phyloP scores from a whole-genome alignment of 2,888 invertebrate species.

The Drosophila affinis region DNA sequence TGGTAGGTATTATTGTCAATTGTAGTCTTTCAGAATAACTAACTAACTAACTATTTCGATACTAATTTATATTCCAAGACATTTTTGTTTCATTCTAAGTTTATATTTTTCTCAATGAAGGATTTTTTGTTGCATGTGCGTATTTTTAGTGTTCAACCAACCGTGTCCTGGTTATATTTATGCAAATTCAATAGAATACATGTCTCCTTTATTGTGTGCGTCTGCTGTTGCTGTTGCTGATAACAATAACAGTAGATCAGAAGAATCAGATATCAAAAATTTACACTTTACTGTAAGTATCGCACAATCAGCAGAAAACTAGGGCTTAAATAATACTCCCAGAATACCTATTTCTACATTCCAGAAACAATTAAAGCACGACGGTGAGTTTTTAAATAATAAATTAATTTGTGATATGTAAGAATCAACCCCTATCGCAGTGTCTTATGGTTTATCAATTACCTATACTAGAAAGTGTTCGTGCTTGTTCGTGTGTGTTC shows the following conservation, averaged over 20 bases:
- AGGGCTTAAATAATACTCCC: neutral
- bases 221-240: slow-evolving; percentile 13
- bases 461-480: too few species aligned
- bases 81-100: neutral
- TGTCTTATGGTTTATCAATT: too few species aligned
- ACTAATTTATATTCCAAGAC: neutral
- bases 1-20: neutral
- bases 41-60: neutral
- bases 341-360: neutral
- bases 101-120: neutral
- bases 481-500: too few species aligned
- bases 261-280: slow-evolving; percentile 18
- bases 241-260: slow-evolving; percentile 26
- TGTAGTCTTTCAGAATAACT: neutral
- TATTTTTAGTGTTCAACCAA: slow-evolving; percentile 24
- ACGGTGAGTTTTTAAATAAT: too few species aligned
- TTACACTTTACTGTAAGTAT: neutral
- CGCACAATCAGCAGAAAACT: neutral
- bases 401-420: too few species aligned
- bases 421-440: too few species aligned
- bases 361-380: neutral
- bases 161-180: slow-evolving; percentile 21
- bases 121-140: neutral
- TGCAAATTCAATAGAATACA: slow-evolving; percentile 27
- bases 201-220: slow-evolving; percentile 11